These are phyloP conservation scores for Leptopterna dolabrata DNA, from an alignment of 2,888 invertebrate genomes.

Conservation along the genomic window DNA sequence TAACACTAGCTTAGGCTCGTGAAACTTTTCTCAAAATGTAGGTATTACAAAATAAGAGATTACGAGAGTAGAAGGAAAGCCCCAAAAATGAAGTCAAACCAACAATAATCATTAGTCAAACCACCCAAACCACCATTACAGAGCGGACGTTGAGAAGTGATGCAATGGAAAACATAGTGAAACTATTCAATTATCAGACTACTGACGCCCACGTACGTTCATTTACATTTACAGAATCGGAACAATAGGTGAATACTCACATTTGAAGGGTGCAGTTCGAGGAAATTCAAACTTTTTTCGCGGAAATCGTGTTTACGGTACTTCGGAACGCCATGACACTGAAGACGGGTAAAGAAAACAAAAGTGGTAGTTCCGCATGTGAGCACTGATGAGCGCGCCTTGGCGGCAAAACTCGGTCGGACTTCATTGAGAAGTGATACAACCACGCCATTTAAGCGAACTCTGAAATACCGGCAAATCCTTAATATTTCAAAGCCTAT, in stretches of 20 bases:
- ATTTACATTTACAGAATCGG: neutral
- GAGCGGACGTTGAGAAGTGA: neutral
- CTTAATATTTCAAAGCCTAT: no score
- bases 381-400: conserved; percentile 45
- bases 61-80: neutral
- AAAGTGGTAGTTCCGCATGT: conserved; percentile 50
- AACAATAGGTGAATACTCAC: neutral
- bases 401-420: conserved; percentile 39
- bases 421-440: neutral
- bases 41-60: neutral
- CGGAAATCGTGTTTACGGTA: conserved; percentile 4
- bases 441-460: no score
- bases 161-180: neutral
- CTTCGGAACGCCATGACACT: conserved; percentile 49
- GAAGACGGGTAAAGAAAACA: conserved; percentile 46
- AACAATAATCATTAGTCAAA: neutral
- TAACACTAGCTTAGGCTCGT: neutral
- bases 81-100: neutral
- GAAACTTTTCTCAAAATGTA: neutral
- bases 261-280: neutral
- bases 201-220: neutral
- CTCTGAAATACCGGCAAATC: no score
- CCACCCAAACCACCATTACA: neutral
- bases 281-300: neutral
- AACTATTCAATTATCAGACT: neutral